Conservation (phyloP, 2,113 vertebrate species). For the Zapornia atra region DNA sequence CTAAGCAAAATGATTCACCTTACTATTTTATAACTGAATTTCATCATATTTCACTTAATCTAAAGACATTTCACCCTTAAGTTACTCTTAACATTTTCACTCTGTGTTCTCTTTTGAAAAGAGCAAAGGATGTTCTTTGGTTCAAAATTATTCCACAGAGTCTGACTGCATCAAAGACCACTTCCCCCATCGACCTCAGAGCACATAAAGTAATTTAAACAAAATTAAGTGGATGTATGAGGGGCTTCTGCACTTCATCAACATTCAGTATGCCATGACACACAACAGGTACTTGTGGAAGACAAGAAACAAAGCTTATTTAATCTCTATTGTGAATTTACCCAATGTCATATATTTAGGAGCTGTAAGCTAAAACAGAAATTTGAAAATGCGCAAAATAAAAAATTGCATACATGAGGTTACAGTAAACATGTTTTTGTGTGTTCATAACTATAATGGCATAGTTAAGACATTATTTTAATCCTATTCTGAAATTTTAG, state of each 20-base stretch:
- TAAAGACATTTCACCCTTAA: not conserved
- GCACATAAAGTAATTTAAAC: not conserved
- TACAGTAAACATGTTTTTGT: not conserved
- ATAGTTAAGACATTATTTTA: not conserved
- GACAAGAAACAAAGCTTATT: not conserved
- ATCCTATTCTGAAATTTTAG: not conserved
- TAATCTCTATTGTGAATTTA: not conserved
- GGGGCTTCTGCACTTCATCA: not conserved
- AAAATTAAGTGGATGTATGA: not conserved
- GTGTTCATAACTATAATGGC: not conserved
- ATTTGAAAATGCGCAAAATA: not conserved
- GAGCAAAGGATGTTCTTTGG: not conserved
- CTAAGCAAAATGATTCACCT: not conserved
- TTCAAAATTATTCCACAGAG: not conserved
- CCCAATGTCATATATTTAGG: not conserved
- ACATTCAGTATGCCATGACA: not conserved
- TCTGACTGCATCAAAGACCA: not conserved
- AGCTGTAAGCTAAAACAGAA: not conserved
- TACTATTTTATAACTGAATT: not conserved
- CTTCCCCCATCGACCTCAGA: not conserved
- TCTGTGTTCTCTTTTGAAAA: not conserved
- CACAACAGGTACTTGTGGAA: not conserved
- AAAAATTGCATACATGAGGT: not conserved
- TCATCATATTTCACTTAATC: not conserved
- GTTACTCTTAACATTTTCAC: not conserved